phyloP scores from a whole-genome alignment of 2,113 vertebrate species.

The Phrynosoma blainvillii region DNA sequence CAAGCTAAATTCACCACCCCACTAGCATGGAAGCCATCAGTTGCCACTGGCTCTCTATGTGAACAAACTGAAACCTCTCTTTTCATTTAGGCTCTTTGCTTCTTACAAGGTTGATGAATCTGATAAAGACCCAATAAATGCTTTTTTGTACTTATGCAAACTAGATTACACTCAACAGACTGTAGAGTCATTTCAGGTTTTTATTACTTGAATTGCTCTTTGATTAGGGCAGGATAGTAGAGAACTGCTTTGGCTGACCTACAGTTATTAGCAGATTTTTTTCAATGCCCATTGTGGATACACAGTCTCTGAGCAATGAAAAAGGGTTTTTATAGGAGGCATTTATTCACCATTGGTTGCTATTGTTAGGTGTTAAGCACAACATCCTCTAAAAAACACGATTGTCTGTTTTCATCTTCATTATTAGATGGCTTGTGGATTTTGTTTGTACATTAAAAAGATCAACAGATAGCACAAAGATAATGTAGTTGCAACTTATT shows the following conservation, averaged over 20 bases:
- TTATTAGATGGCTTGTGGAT: not conserved
- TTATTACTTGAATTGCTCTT: conserved; percentile 41
- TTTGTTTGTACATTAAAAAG: not conserved
- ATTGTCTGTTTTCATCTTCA: not conserved
- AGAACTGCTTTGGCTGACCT: conserved; percentile 28
- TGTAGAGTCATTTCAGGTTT: conserved; percentile 38
- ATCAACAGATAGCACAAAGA: too few species aligned
- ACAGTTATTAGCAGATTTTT: conserved; percentile 23
- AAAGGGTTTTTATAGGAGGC: not conserved
- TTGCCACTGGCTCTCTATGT: not conserved
- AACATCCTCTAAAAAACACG: not conserved
- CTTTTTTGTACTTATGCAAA: conserved; percentile 54
- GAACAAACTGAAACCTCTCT: conserved; percentile 42
- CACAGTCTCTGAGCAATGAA: conserved; percentile 8
- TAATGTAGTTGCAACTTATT: not conserved
- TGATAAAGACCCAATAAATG: conserved; percentile 48
- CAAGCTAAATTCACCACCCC: too few species aligned
- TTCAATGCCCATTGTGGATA: not conserved
- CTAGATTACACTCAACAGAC: conserved; percentile 45
- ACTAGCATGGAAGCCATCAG: too few species aligned
- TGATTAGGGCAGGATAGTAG: conserved; percentile 27
- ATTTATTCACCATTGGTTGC: too few species aligned
- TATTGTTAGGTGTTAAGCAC: too few species aligned
- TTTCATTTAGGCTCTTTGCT: conserved; percentile 49
- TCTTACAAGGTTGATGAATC: conserved; percentile 45